Evolutionary conservation across 2,888 invertebrate species (phyloP), one percentile per base, ranked within the genome.

Genomic region (Lepeophtheirus nordmannii): DNA sequence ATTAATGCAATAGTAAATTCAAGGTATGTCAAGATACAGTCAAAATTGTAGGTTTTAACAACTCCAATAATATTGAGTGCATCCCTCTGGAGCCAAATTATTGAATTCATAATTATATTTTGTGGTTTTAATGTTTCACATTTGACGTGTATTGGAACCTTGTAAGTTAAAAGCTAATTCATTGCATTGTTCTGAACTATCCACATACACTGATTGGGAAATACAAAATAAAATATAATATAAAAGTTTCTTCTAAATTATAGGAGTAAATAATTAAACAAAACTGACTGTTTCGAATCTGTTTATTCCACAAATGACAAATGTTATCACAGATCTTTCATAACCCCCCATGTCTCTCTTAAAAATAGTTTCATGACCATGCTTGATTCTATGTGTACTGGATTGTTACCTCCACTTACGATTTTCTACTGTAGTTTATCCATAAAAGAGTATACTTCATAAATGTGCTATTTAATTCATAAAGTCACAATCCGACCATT

Each of bases 21-120:
- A n/a, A n/a, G n/a, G n/a, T n/a, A n/a, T n/a, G n/a, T n/a, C n/a
- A n/a, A n/a, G n/a, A n/a, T n/a, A 9, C 63, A 46, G n/a, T 53
- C 53, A 46, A n/a, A 63, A 17, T 63, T 63, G 56, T 46, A 63
- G 12, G 53, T 63, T 22, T 38, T 46, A 22, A 63, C 56, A 20
- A 23, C 9, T 53, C 56, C 63, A 11, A 5, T 56, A 63, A n/a
- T 56, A 63, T 23, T 63, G 63, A 38, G 46, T 56, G 53, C 63
- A 63, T 10, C 63, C 63, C 9, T 14, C 12, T 20, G 63, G 63
- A 22, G 63, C 63, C 53, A 63, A 38, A 22, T 63, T 63, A 17
- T 22, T 22, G n/a, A 23, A 53, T 9, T 56, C 46, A 56, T 53
- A 63, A 20, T 11, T 17, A 22, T 20, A 63, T 56, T 63, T 46